Conservation (phyloP, 1,140 invertebrate genomes). For the Meloidogyne exigua region DNA sequence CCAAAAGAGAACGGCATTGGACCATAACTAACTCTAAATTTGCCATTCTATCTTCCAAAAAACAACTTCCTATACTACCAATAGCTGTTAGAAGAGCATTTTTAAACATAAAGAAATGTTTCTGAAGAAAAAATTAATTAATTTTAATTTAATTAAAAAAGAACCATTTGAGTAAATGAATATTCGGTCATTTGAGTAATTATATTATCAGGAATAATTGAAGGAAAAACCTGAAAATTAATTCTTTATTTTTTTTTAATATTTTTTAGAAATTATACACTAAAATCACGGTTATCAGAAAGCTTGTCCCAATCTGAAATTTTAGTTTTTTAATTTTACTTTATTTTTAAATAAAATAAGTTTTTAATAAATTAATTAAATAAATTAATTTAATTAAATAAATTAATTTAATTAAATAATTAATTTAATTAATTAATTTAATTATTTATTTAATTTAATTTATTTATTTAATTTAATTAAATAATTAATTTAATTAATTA, state of each 20-base stretch:
- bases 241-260: not conserved
- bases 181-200: not conserved
- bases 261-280: not conserved
- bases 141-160: not conserved
- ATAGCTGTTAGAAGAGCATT: not conserved
- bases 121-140: not conserved
- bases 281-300: constrained; percentile 32
- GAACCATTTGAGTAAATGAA: not conserved
- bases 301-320: constrained; percentile 35
- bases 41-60: not conserved
- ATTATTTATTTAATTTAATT: too few relatives aligned
- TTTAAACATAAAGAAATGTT: not conserved
- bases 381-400: too few relatives aligned
- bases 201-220: not conserved
- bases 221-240: not conserved
- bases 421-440: too few relatives aligned
- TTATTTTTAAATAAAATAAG: not conserved
- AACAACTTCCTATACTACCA: not conserved
- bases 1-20: not conserved
- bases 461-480: too few relatives aligned
- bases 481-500: too few relatives aligned
- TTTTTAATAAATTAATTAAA: too few relatives aligned
- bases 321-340: too few relatives aligned
- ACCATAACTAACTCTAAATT: not conserved
- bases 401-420: too few relatives aligned